phyloP scores from a whole-genome alignment of 2,888 invertebrate genomes.

The Andricus curvator region DNA sequence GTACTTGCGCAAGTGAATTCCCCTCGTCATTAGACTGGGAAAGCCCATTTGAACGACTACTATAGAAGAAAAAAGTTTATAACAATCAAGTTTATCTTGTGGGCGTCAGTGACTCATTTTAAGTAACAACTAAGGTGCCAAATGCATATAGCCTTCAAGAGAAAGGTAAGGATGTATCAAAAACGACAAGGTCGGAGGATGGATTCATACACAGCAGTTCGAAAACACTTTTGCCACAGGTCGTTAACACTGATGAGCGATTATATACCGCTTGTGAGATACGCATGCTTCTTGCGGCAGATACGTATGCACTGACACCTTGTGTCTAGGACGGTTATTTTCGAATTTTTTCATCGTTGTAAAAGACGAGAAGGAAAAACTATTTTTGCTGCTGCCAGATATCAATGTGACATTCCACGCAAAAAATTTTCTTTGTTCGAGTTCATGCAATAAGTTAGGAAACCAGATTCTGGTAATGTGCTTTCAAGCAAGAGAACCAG shows the following conservation, averaged over 20 bases:
- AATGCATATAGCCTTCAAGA: constrained; percentile 5
- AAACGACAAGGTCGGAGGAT: constrained; percentile 59
- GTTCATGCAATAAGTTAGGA: constrained; percentile 2
- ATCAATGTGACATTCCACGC: background rate
- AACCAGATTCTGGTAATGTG: background rate
- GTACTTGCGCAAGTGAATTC: no score
- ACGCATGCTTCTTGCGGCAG: constrained; percentile 41
- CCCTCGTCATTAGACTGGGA: background rate
- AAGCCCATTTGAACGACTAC: background rate
- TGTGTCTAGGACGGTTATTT: constrained; percentile 54
- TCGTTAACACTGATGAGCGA: constrained; percentile 55
- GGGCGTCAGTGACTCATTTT: constrained; percentile 13
- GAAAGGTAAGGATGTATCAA: constrained; percentile 41
- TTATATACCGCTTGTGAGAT: constrained; percentile 31
- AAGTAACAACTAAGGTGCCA: constrained; percentile 5
- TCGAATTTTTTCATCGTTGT: constrained; percentile 43
- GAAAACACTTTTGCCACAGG: constrained; percentile 51
- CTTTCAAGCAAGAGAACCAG: background rate
- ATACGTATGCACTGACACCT: constrained; percentile 39
- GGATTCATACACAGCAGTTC: constrained; percentile 47
- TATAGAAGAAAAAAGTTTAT: background rate
- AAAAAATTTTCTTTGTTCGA: constrained; percentile 23
- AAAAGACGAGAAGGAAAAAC: constrained; percentile 42
- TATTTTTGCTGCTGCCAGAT: constrained; percentile 30
- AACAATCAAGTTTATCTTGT: background rate